Evolutionary conservation across 23 tunicate species (phyloP).

Genomic region (Clavelina lepadiformis): DNA sequence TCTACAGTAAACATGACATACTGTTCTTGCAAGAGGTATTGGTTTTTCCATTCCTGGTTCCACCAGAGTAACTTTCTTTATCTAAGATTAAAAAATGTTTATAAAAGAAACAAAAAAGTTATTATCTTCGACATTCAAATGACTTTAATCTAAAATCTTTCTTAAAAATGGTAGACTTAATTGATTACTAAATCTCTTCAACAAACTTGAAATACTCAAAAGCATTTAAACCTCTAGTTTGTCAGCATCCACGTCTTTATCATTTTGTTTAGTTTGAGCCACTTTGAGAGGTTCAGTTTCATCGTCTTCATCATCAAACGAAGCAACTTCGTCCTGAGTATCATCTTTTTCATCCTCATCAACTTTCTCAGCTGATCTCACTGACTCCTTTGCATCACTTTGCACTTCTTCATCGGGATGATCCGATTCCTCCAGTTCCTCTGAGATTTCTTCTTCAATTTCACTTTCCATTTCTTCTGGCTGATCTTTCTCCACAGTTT

Average conservation of each 20-base stretch:
- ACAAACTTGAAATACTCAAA: no score
- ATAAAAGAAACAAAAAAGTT: no score
- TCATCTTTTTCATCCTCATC: background rate
- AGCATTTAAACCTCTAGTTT: background rate
- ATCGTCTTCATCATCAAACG: background rate
- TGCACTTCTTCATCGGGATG: background rate
- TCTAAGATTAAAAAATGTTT: no score
- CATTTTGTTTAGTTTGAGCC: no score
- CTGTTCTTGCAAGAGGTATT: constrained; percentile 20
- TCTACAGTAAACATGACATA: background rate
- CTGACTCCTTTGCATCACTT: background rate
- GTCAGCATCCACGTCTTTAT: background rate
- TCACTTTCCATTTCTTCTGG: background rate
- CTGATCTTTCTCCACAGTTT: background rate
- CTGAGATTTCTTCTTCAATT: background rate
- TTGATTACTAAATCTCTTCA: no score
- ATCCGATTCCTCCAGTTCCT: background rate
- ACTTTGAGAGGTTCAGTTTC: no score
- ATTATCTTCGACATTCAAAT: no score
- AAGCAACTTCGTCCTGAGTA: background rate
- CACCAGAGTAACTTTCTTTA: constrained; percentile 5
- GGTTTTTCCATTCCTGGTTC: constrained; percentile 31
- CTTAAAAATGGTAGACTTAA: no score
- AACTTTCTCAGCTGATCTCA: background rate
- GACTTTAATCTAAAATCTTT: no score